A percentile compares a stretch with the other conserved stretches of the same genome.
phyloP scores from a whole-genome alignment of 2,888 invertebrate species.

The Tiliacea aurago region DNA sequence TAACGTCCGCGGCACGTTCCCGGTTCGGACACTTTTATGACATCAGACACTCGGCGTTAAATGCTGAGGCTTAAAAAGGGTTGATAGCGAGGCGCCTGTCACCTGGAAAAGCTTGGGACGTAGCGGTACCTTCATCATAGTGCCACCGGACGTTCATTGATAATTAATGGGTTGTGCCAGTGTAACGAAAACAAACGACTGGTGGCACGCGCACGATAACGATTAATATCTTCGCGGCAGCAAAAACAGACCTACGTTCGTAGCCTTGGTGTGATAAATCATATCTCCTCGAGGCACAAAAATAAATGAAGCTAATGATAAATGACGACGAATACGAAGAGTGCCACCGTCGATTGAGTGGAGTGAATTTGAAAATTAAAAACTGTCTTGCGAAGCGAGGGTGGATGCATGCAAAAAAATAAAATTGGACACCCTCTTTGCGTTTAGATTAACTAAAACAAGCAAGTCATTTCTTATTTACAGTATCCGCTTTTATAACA shows the following conservation, averaged over 20 bases:
- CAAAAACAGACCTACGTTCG: slow-evolving; percentile 89
- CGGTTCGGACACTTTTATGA: slow-evolving; percentile 90
- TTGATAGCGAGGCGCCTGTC: slow-evolving; percentile 88
- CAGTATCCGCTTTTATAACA: too few relatives aligned
- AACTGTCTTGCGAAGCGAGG: slow-evolving; percentile 54
- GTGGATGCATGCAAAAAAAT: slow-evolving; percentile 21
- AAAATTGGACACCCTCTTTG: slow-evolving; percentile 8
- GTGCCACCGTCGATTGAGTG: slow-evolving; percentile 81
- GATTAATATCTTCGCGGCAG: slow-evolving; percentile 89
- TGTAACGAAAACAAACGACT: slow-evolving; percentile 90
- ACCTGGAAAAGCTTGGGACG: slow-evolving; percentile 88
- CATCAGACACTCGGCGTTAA: slow-evolving; percentile 89
- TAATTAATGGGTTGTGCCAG: slow-evolving; percentile 89
- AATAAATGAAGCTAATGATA: slow-evolving; percentile 90
- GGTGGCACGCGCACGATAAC: slow-evolving; percentile 88
- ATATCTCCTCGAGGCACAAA: slow-evolving; percentile 89
- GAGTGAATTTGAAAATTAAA: slow-evolving; percentile 84
- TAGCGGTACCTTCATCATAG: slow-evolving; percentile 88
- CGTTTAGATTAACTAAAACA: too few relatives aligned
- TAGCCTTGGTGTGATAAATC: slow-evolving; percentile 89
- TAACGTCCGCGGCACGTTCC: slow-evolving; percentile 86
- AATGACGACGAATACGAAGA: slow-evolving; percentile 85
- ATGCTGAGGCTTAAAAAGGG: slow-evolving; percentile 90
- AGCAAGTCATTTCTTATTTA: too few relatives aligned
- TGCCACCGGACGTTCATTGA: slow-evolving; percentile 88